Percentiles rank a stretch among this genome's conserved stretches.
phyloP scores from a whole-genome alignment of 1,140 invertebrate genomes.

The Drosophila pachea region DNA sequence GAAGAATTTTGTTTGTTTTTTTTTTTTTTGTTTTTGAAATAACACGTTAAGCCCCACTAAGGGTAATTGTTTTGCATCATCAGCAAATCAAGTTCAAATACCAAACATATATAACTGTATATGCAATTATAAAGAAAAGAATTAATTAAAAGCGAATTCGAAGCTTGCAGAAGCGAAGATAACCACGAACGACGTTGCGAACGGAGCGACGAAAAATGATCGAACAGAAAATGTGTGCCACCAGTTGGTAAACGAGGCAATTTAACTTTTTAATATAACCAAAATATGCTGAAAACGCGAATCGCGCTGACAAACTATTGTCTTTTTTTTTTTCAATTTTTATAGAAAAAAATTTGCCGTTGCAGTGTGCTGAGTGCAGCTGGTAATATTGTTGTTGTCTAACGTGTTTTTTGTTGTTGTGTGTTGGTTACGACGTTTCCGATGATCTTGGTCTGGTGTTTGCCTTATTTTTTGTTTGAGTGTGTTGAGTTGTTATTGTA shows the following conservation, averaged over 20 bases:
- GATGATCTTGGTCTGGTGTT: conserved; percentile 63
- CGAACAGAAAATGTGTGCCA: conserved; percentile 43
- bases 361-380: conserved; percentile 34
- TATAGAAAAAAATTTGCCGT: conserved; percentile 19
- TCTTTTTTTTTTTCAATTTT: conserved; percentile 7
- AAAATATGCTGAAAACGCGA: conserved; percentile 24
- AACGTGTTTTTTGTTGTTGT: conserved; percentile 35
- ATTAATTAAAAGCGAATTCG: conserved; percentile 29
- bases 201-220: conserved; percentile 35
- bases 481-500: conserved; percentile 53
- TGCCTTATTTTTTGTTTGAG: conserved; percentile 20
- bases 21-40: conserved; percentile 32
- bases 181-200: conserved; percentile 37
- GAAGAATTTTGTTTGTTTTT: conserved; percentile 22
- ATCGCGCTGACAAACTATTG: conserved; percentile 22
- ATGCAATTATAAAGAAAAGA: conserved; percentile 20
- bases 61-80: conserved; percentile 27
- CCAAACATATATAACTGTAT: conserved; percentile 11
- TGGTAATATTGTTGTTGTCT: conserved; percentile 42
- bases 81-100: conserved; percentile 33
- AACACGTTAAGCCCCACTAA: conserved; percentile 38
- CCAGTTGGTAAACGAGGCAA: conserved; percentile 34
- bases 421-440: conserved; percentile 58
- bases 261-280: conserved; percentile 29
- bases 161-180: conserved; percentile 44